Conservation (phyloP, 2,113 vertebrate species). For the Candoia aspera region DNA sequence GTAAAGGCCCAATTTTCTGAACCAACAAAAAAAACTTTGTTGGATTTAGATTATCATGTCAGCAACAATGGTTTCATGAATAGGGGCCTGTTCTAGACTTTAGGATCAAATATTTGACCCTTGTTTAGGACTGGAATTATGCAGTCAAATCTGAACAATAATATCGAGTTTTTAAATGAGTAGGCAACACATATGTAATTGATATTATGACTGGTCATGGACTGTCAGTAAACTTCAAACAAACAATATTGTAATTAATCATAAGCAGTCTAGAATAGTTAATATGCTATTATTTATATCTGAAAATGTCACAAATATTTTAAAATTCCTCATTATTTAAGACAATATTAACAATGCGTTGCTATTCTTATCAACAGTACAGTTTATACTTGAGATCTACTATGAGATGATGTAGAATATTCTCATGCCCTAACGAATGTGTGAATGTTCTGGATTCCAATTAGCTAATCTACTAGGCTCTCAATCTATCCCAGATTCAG, state of each 20-base stretch:
- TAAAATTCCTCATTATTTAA: neutral
- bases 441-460: neutral
- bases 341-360: neutral
- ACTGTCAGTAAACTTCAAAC: neutral
- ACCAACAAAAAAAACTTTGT: neutral
- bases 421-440: neutral
- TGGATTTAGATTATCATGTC: neutral
- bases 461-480: too few species aligned
- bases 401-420: neutral
- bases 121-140: neutral
- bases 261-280: neutral
- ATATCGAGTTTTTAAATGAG: neutral
- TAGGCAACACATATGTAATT: neutral
- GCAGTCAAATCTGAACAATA: neutral
- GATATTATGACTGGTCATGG: neutral
- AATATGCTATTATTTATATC: neutral
- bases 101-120: neutral
- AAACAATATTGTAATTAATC: neutral
- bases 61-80: neutral
- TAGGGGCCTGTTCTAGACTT: neutral
- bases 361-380: neutral
- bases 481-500: too few species aligned
- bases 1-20: neutral
- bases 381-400: neutral
- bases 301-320: neutral